These are phyloP conservation scores for Axinella damicornis DNA, from an alignment of 37 sponge, comb jelly and placozoan species.

Conservation along the genomic window DNA sequence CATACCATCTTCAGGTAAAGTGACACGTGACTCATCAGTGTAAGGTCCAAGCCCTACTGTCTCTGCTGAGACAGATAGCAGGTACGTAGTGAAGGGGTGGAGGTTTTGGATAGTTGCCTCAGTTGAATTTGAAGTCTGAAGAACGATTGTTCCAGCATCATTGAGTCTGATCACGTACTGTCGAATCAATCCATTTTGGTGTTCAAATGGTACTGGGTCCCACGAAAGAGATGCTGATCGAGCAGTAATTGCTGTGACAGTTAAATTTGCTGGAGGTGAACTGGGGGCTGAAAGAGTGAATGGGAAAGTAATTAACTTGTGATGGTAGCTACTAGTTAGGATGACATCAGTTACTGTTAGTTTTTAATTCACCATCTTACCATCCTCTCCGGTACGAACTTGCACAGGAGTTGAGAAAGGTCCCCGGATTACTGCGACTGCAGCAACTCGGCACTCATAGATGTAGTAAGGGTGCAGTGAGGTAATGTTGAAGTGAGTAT, in stretches of 20 bases:
- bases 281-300: background rate
- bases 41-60: conserved; percentile 46
- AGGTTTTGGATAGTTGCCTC: background rate
- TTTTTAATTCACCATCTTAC: conserved; percentile 2
- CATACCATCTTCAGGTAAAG: conserved; percentile 1
- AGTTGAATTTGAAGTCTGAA: background rate
- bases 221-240: conserved; percentile 25
- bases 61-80: conserved; percentile 34
- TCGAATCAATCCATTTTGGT: conserved; percentile 31
- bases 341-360: too few relatives aligned
- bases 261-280: background rate
- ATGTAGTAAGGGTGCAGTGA: conserved; percentile 5
- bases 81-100: conserved; percentile 38
- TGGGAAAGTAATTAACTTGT: too few relatives aligned
- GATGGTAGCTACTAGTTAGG: too few relatives aligned
- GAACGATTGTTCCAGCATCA: background rate
- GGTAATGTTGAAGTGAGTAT: background rate
- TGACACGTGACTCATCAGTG: background rate
- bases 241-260: background rate
- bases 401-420: background rate
- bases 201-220: conserved; percentile 42
- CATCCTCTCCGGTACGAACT: conserved; percentile 1
- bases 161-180: conserved; percentile 27
- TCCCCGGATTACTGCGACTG: too few relatives aligned
- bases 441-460: background rate